Percentiles rank a stretch among this genome's conserved stretches.
phyloP scores from a whole-genome alignment of 2,113 vertebrate genomes.

The Corythaixoides concolor region DNA sequence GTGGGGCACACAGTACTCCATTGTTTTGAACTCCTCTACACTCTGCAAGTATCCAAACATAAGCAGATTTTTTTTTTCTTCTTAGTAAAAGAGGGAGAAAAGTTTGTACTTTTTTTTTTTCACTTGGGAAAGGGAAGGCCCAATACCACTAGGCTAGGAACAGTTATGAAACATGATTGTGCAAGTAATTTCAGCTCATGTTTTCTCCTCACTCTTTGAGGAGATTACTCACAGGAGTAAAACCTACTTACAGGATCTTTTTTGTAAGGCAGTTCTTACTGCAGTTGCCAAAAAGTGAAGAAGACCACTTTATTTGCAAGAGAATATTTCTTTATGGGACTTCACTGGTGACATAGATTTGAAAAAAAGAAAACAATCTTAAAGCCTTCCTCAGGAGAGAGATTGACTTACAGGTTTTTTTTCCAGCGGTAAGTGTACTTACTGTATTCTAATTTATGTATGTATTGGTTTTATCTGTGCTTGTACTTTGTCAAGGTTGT shows the following conservation, averaged over 20 bases:
- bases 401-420: neutral
- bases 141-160: neutral
- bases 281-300: neutral
- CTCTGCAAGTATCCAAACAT: constrained; percentile 14
- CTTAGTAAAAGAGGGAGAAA: neutral
- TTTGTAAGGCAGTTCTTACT: neutral
- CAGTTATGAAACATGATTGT: constrained; percentile 22
- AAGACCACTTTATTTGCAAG: neutral
- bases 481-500: neutral
- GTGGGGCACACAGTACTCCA: constrained; percentile 35
- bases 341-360: neutral
- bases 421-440: neutral
- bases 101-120: constrained; percentile 22
- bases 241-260: neutral
- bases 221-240: constrained; percentile 32
- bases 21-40: constrained; percentile 52
- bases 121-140: neutral
- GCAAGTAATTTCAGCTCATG: constrained; percentile 7
- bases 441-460: neutral
- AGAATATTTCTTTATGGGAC: neutral
- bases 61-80: neutral
- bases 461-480: neutral
- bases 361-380: neutral
- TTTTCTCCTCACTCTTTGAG: neutral
- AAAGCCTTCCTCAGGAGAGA: neutral